Evolutionary conservation across 30 jellyfish, hydroid and myxozoan species (phyloP), one percentile per base, ranked within the genome.

Genomic region (Chrysaora quinquecirrha): DNA sequence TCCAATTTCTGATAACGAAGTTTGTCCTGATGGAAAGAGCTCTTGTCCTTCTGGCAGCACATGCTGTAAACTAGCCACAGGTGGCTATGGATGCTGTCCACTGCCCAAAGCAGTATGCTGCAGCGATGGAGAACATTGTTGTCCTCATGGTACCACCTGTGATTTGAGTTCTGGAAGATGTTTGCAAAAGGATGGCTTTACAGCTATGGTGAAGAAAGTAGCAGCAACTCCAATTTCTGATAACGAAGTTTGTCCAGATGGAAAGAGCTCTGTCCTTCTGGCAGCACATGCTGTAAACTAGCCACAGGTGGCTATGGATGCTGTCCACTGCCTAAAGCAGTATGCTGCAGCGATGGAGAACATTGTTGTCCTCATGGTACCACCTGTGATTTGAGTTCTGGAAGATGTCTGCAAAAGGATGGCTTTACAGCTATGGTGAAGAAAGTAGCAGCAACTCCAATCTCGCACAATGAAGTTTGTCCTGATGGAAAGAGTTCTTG

Each of bases 341-440:
- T 68, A 2, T 86, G 96, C 64, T 86, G 96, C 64, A n/a, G 70
- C 19, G 96, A 86, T 56, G 75, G 73, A 9, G 30, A 9, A 20
- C 96, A 86, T 76, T 86, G 96, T 50, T 86, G 96, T 58, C 96
- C 96, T 48, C 88, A 86, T 77, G 96, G 96, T 43, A 71, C 14
- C 60, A 48, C 82, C 23, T 86, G 96, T 54, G 87, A 16, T 3
- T 14, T 38, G 6, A 38, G 54, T 29, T 58, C 62, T 47, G 83
- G 90, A 1, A 46, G 33, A 71, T 83, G 94, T 56, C 34, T 63
- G 25, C 9, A 20, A 52, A 25, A 25, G 19, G 19, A 52, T 52
- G 9, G 4, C 2, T 9, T 10, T 20, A 52, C 68, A 10, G 27
- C 3, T 4, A 52, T 52, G 68, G 2, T 52, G 68, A 25, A 10